Conservation (phyloP, 2,113 vertebrate genomes). For the Callorhinus ursinus region DNA sequence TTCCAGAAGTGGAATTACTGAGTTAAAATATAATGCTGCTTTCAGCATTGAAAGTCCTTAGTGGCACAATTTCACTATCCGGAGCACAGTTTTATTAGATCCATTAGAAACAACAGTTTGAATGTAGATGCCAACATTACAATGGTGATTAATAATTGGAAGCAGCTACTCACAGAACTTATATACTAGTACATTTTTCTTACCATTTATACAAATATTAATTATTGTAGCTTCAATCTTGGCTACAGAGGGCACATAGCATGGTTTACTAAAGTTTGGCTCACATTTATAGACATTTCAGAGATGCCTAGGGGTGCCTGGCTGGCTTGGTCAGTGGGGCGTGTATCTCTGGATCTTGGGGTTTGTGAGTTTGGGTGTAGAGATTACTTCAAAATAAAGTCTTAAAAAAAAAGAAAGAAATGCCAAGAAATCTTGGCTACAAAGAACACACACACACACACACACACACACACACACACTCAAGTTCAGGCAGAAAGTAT, state of each 20-base stretch:
- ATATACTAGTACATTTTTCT: background rate
- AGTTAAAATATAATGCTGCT: background rate
- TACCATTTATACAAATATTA: background rate
- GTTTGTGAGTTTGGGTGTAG: background rate
- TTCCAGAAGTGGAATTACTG: constrained; percentile 25
- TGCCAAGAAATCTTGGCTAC: background rate
- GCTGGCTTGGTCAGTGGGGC: background rate
- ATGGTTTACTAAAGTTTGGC: background rate
- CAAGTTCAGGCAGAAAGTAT: background rate
- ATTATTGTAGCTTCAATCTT: background rate
- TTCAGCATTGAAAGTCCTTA: background rate
- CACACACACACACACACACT: background rate
- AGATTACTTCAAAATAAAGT: background rate
- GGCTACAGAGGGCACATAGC: background rate
- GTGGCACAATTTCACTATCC: background rate
- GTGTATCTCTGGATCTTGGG: background rate
- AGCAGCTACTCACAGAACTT: background rate
- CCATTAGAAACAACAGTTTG: background rate
- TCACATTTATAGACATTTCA: background rate
- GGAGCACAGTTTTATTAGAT: constrained; percentile 3
- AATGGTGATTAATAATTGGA: background rate
- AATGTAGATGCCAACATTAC: background rate
- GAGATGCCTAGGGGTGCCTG: background rate
- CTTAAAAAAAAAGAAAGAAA: background rate
- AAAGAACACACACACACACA: background rate